Percentiles rank a stretch among this genome's conserved stretches.
These are phyloP conservation scores for Hyla sarda DNA, from an alignment of 2,113 vertebrate species.

Conservation along the genomic window DNA sequence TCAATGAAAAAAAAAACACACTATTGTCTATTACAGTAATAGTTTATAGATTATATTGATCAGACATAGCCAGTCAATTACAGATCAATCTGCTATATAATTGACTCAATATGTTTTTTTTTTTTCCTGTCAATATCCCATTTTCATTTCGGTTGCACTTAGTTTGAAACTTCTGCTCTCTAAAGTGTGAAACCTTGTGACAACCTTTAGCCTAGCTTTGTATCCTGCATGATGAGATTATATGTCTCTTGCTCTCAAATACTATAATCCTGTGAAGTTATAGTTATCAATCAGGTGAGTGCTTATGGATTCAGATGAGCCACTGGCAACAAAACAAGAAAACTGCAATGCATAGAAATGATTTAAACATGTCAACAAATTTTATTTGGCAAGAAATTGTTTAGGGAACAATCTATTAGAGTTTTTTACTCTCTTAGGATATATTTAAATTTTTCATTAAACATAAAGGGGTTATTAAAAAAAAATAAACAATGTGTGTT, in stretches of 20 bases:
- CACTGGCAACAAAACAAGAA: not conserved
- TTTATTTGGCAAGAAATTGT: not conserved
- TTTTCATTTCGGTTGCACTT: not conserved
- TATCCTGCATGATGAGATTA: not conserved
- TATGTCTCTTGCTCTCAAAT: not conserved
- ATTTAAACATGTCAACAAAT: not conserved
- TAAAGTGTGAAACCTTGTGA: slow-evolving; percentile 3
- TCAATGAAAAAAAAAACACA: no score
- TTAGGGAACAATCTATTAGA: not conserved
- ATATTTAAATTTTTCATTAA: no score
- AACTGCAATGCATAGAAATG: not conserved
- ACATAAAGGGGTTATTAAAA: no score
- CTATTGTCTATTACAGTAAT: no score
- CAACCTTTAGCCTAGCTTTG: slow-evolving; percentile 3
- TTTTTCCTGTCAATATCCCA: no score
- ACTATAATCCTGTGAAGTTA: not conserved
- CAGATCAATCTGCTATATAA: not conserved
- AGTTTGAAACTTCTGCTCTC: not conserved
- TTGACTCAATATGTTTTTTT: not conserved
- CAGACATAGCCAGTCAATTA: not conserved
- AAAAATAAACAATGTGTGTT: no score
- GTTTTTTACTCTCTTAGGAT: no score
- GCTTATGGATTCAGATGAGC: not conserved
- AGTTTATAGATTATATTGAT: not conserved
- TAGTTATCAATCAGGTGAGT: not conserved